These are phyloP conservation scores for Pelusios castaneus DNA, from an alignment of 2,113 vertebrate species.

Conservation along the genomic window DNA sequence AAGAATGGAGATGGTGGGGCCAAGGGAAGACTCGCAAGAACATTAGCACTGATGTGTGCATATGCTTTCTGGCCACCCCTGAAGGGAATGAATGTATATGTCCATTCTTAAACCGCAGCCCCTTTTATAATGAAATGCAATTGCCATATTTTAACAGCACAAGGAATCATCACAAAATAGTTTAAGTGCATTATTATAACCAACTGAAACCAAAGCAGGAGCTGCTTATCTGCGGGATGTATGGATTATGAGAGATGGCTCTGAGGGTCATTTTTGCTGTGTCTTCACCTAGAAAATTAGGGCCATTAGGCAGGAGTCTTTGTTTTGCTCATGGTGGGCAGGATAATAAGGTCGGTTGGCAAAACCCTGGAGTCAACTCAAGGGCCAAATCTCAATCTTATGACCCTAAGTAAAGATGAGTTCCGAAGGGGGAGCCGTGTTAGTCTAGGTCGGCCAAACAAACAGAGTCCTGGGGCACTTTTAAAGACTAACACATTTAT, in stretches of 20 bases:
- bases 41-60: not conserved
- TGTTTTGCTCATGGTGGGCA: not conserved
- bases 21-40: not conserved
- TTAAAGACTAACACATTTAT: too few relatives aligned
- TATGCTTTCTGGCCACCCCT: not conserved
- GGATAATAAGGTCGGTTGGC: not conserved
- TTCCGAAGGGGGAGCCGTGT: too few relatives aligned
- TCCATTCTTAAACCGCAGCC: not conserved
- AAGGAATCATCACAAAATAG: not conserved
- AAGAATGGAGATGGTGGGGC: not conserved
- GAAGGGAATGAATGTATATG: not conserved
- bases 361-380: not conserved
- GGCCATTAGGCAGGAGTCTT: too few relatives aligned
- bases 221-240: not conserved
- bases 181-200: not conserved
- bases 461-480: too few relatives aligned
- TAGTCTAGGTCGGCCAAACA: too few relatives aligned
- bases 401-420: not conserved
- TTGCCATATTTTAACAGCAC: not conserved
- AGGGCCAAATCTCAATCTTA: not conserved
- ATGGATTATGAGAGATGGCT: not conserved
- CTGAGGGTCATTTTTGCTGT: not conserved
- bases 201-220: not conserved
- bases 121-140: not conserved
- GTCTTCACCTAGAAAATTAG: not conserved